phyloP scores from a whole-genome alignment of 2,797 vertebrate genomes.

The Pseudomugil tenellus region DNA sequence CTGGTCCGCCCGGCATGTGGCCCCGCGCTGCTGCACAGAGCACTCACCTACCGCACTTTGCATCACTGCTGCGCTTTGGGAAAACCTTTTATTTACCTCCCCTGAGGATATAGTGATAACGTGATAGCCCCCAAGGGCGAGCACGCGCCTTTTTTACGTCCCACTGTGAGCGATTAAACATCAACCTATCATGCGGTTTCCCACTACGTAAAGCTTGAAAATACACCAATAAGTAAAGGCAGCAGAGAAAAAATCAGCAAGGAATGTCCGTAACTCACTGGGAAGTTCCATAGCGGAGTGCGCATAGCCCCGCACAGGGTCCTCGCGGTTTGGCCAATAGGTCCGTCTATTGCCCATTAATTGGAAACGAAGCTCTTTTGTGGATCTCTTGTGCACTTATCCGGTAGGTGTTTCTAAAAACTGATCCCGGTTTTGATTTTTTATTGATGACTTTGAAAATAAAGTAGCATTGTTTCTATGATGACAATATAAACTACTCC shows the following conservation, averaged over 20 bases:
- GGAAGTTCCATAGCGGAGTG: conserved; percentile 82
- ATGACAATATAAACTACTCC: conserved; percentile 77
- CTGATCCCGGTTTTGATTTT: conserved; percentile 73
- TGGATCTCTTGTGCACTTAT: conserved; percentile 83
- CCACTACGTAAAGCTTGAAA: conserved; percentile 65
- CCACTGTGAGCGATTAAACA: conserved; percentile 62
- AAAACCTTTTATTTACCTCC: conserved; percentile 77
- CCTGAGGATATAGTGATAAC: conserved; percentile 66
- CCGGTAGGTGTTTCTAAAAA: conserved; percentile 84
- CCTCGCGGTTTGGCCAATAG: conserved; percentile 77
- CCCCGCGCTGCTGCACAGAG: conserved; percentile 41
- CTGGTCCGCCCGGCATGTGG: conserved; percentile 10
- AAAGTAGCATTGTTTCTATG: conserved; percentile 77
- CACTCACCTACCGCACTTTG: conserved; percentile 54
- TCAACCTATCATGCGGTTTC: conserved; percentile 45
- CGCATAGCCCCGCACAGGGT: conserved; percentile 77
- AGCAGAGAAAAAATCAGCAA: conserved; percentile 48
- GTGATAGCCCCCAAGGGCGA: conserved; percentile 49
- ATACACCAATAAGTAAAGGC: conserved; percentile 51
- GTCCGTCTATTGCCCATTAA: conserved; percentile 83
- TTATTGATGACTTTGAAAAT: conserved; percentile 82
- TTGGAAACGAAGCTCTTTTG: conserved; percentile 85
- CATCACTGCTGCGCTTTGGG: conserved; percentile 74
- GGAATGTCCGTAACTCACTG: conserved; percentile 82
- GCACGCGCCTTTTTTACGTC: conserved; percentile 68